phyloP scores from a whole-genome alignment of 2,797 vertebrate species.

The Aplochiton taeniatus region DNA sequence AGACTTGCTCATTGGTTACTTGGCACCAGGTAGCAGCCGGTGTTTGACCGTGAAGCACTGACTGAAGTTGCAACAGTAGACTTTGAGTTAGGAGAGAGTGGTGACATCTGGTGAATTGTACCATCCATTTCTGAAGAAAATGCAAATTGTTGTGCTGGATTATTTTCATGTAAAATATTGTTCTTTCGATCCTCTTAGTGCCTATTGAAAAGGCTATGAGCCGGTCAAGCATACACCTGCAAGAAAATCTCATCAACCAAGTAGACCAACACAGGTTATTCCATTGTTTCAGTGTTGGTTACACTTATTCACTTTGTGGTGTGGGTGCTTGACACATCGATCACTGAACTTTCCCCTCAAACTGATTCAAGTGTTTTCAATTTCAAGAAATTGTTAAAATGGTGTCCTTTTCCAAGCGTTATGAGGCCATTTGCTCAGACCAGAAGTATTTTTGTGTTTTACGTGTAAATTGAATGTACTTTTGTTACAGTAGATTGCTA shows the following conservation, averaged over 20 bases:
- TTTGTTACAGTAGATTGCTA: no score
- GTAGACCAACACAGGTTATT: constrained; percentile 59
- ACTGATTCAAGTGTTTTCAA: not conserved
- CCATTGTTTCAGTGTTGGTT: constrained; percentile 58
- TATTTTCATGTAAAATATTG: constrained; percentile 69
- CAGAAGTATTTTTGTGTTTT: no score
- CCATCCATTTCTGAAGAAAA: constrained; percentile 71
- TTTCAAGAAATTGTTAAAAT: not conserved
- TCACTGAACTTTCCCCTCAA: constrained; percentile 19
- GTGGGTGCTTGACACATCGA: constrained; percentile 30
- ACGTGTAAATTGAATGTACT: no score
- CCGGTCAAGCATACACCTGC: constrained; percentile 56
- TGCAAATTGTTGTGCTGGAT: constrained; percentile 70
- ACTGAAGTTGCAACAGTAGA: constrained; percentile 40
- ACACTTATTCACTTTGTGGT: constrained; percentile 37
- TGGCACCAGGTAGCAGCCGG: constrained; percentile 61
- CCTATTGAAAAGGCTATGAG: constrained; percentile 9
- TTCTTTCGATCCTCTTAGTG: constrained; percentile 66
- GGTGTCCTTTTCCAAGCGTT: not conserved
- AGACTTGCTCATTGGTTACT: constrained; percentile 56
- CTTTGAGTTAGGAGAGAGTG: constrained; percentile 57
- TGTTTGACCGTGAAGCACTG: constrained; percentile 44
- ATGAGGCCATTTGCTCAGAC: no score
- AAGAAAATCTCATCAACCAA: constrained; percentile 50
- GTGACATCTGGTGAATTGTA: constrained; percentile 69